Conservation (phyloP, 23 tunicate genomes). For the Phallusia fumigata region DNA sequence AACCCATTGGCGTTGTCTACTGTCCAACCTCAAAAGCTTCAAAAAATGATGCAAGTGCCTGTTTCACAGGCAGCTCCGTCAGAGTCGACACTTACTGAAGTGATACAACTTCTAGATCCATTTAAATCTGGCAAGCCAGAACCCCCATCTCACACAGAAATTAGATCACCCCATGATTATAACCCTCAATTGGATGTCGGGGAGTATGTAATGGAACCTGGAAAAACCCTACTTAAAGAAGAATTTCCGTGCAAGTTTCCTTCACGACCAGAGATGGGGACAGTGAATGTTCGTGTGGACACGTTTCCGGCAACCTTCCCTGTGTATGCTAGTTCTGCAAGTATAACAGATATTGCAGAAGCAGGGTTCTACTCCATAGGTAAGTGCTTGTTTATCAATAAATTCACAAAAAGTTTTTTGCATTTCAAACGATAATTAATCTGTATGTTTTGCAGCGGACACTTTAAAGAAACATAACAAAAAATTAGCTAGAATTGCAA, state of each 20-base stretch:
- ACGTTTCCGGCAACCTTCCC: conserved; percentile 31
- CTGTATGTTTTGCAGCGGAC: too few species aligned
- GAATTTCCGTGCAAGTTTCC: conserved; percentile 27
- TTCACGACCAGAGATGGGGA: neutral
- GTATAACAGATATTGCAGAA: conserved; percentile 20
- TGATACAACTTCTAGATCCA: neutral
- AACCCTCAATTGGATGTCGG: conserved; percentile 22
- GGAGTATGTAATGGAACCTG: neutral
- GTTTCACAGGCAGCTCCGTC: neutral
- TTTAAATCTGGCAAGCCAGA: neutral
- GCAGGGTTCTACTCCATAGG: conserved; percentile 51
- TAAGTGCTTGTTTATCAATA: neutral
- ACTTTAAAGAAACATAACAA: too few species aligned
- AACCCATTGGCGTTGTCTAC: neutral
- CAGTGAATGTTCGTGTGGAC: conserved; percentile 16
- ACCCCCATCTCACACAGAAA: neutral
- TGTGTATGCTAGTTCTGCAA: conserved; percentile 13
- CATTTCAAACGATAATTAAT: too few species aligned
- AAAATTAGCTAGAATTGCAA: too few species aligned
- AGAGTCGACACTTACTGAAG: neutral
- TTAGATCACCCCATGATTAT: neutral
- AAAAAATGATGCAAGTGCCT: neutral
- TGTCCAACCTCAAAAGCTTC: neutral
- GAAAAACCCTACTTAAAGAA: conserved; percentile 2
- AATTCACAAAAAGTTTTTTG: too few species aligned